Conservation (phyloP, 1,140 invertebrate genomes). For the Zaprionus capensis region DNA sequence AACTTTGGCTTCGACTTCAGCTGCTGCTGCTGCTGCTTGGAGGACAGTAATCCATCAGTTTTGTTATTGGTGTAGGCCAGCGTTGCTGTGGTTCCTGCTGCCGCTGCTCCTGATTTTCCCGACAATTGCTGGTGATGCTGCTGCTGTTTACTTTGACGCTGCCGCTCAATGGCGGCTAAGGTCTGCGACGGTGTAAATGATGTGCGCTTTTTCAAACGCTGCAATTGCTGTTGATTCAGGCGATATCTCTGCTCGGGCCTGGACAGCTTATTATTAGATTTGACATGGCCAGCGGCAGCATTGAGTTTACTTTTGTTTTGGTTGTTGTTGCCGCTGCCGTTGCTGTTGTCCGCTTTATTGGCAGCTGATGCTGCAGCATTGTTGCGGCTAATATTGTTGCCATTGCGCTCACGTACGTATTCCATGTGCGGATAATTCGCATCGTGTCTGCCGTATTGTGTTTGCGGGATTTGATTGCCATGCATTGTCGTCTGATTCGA, state of each 20-base stretch:
- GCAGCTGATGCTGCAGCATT: constrained; percentile 46
- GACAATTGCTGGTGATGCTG: constrained; percentile 43
- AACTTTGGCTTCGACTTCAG: constrained; percentile 30
- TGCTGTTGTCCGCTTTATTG: constrained; percentile 49
- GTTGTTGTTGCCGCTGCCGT: constrained; percentile 47
- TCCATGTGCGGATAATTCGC: constrained; percentile 84
- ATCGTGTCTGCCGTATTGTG: constrained; percentile 83
- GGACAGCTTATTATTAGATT: constrained; percentile 72
- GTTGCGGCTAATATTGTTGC: constrained; percentile 43
- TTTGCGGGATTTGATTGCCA: constrained; percentile 83
- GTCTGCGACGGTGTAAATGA: constrained; percentile 83
- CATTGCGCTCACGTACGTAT: constrained; percentile 84
- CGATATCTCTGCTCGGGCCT: constrained; percentile 48
- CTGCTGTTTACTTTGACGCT: constrained; percentile 63
- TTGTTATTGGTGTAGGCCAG: constrained; percentile 70
- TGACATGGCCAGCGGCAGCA: constrained; percentile 59
- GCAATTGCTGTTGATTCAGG: constrained; percentile 73
- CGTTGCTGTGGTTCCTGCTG: constrained; percentile 44
- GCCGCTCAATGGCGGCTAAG: constrained; percentile 73
- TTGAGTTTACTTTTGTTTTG: constrained; percentile 65
- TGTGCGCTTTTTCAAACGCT: constrained; percentile 80
- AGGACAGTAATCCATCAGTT: constrained; percentile 77
- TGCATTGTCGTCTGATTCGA: constrained; percentile 84
- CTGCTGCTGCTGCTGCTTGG: constrained; percentile 52
- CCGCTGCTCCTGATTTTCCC: constrained; percentile 32